Evolutionary conservation across 2,797 vertebrate species (phyloP).

Genomic region (Sus cebifrons): DNA sequence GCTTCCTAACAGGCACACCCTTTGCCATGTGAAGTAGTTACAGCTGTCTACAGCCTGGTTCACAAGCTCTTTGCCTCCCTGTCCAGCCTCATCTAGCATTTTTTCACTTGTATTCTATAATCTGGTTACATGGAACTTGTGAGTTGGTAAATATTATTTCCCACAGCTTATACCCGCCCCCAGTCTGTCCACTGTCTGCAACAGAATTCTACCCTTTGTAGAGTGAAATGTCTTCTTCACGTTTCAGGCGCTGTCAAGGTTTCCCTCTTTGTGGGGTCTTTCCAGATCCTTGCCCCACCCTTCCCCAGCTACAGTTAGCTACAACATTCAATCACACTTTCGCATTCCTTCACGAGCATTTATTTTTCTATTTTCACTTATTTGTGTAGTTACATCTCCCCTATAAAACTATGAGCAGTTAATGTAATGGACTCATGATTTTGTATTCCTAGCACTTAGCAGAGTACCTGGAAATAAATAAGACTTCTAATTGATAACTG

Average conservation of each 20-base stretch:
- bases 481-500: not conserved
- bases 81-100: not conserved
- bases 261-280: not conserved
- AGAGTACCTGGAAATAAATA: not conserved
- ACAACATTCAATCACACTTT: not conserved
- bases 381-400: not conserved
- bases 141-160: not conserved
- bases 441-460: not conserved
- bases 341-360: not conserved
- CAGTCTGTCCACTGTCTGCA: too few species aligned
- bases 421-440: not conserved
- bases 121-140: not conserved
- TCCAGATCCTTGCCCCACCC: not conserved
- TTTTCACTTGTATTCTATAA: not conserved
- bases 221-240: not conserved
- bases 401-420: not conserved
- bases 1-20: not conserved
- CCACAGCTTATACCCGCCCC: not conserved
- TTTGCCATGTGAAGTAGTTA: not conserved
- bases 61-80: not conserved
- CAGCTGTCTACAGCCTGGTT: not conserved
- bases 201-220: not conserved
- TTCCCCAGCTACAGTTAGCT: not conserved
- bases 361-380: conserved; percentile 52
- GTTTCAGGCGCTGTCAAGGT: not conserved